These are phyloP conservation scores for Mystacides longicornis DNA, from an alignment of 2,888 invertebrate genomes.

Conservation along the genomic window DNA sequence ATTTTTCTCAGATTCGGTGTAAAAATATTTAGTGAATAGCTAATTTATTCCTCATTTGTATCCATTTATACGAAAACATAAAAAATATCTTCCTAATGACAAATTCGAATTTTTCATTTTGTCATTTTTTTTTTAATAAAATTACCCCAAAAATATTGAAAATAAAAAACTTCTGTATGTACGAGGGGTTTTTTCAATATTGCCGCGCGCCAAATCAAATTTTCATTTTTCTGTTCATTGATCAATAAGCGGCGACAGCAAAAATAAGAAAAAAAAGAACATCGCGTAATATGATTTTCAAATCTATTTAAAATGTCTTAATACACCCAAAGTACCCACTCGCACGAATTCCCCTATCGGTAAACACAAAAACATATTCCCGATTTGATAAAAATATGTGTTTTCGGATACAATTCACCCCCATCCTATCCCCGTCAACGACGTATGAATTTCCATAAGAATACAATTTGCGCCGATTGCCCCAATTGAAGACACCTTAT, in stretches of 20 bases:
- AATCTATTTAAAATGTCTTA: neutral
- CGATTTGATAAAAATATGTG: slow-evolving; percentile 1
- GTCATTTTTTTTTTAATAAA: too few species aligned
- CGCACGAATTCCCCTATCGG: neutral
- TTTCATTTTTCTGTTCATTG: slow-evolving; percentile 2
- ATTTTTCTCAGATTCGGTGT: too few species aligned
- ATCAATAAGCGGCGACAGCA: neutral
- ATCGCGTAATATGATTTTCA: neutral
- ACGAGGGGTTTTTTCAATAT: too few species aligned
- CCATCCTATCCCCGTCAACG: neutral
- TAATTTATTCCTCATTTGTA: too few species aligned
- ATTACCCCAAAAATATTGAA: too few species aligned
- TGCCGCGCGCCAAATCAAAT: neutral
- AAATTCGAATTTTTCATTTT: too few species aligned
- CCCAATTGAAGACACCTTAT: slow-evolving; percentile 2
- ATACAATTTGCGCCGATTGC: slow-evolving; percentile 20
- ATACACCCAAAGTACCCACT: neutral
- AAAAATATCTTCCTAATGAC: too few species aligned
- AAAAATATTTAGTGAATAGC: too few species aligned
- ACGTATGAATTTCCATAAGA: slow-evolving; percentile 16
- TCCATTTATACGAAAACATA: too few species aligned
- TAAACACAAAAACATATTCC: neutral
- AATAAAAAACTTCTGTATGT: neutral
- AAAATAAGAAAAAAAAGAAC: neutral
- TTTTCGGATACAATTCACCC: neutral